Conservation (phyloP, 2,888 invertebrate species). For the Drosophila setosimentum region DNA sequence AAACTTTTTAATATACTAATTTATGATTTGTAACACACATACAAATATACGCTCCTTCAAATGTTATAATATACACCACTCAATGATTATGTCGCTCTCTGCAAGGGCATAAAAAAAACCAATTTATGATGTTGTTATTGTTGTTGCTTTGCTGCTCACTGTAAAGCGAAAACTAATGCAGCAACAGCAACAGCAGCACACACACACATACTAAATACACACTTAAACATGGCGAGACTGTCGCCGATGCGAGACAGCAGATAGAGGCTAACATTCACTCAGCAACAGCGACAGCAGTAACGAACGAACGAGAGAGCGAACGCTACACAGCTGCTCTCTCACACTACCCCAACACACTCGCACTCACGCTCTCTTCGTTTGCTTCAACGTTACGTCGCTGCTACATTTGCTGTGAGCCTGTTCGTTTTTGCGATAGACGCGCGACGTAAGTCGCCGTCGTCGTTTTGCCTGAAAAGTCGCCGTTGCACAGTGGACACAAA, state of each 20-base stretch:
- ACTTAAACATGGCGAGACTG: conserved; percentile 15
- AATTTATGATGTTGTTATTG: conserved; percentile 35
- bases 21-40: conserved; percentile 14
- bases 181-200: conserved; percentile 27
- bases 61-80: conserved; percentile 27
- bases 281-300: conserved; percentile 17
- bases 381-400: conserved; percentile 23
- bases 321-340: conserved; percentile 29
- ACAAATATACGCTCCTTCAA: conserved; percentile 17
- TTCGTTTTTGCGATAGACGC: conserved; percentile 85
- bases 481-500: conserved; percentile 62
- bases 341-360: neutral
- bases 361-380: conserved; percentile 7
- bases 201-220: conserved; percentile 10
- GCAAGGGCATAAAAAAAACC: conserved; percentile 51
- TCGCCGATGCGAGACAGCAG: conserved; percentile 27
- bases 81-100: conserved; percentile 14
- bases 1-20: conserved; percentile 12
- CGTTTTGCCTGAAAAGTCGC: conserved; percentile 76
- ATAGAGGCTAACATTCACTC: conserved; percentile 35
- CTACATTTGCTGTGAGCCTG: conserved; percentile 75
- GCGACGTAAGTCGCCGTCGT: conserved; percentile 83
- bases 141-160: conserved; percentile 34
- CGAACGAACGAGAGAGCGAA: conserved; percentile 14
- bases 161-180: conserved; percentile 54